Evolutionary conservation across 2,888 invertebrate species (phyloP).

Genomic region (Lasiommata megera): DNA sequence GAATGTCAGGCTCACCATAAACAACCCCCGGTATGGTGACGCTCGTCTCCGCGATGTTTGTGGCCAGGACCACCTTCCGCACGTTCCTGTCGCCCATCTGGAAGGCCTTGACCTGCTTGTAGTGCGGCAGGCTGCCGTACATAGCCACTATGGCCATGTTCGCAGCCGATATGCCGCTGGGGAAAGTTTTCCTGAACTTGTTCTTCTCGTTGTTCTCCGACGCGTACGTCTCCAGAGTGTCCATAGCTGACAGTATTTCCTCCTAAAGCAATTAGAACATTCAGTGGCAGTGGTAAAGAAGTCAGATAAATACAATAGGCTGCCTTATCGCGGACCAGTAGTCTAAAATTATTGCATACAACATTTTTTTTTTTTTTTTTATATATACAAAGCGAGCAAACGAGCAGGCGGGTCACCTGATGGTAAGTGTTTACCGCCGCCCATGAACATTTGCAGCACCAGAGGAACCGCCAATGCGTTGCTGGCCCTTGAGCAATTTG

Average conservation of each 20-base stretch:
- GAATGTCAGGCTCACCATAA: slow-evolving; percentile 83
- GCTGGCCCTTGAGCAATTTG: too few species aligned
- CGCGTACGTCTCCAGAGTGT: slow-evolving; percentile 83
- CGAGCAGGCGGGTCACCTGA: too few species aligned
- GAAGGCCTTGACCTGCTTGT: slow-evolving; percentile 84
- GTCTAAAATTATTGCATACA: too few species aligned
- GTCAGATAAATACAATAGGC: too few species aligned
- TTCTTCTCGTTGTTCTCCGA: slow-evolving; percentile 67
- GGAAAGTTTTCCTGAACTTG: slow-evolving; percentile 64
- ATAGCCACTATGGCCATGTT: slow-evolving; percentile 90
- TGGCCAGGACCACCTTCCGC: slow-evolving; percentile 95
- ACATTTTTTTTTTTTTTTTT: too few species aligned
- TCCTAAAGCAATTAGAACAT: slow-evolving; percentile 78
- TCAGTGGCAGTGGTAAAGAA: neutral
- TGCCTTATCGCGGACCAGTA: too few species aligned
- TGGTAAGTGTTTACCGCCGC: too few species aligned
- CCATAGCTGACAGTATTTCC: slow-evolving; percentile 91
- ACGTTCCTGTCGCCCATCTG: slow-evolving; percentile 85
- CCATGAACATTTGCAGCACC: too few species aligned
- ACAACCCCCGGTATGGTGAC: slow-evolving; percentile 96
- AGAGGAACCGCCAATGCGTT: too few species aligned
- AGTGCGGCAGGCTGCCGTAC: slow-evolving; percentile 92
- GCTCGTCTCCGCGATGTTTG: slow-evolving; percentile 98
- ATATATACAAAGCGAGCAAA: too few species aligned
- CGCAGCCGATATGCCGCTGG: slow-evolving; percentile 54